Conservation (phyloP, 2,113 vertebrate genomes). For the Dicaeum eximium region DNA sequence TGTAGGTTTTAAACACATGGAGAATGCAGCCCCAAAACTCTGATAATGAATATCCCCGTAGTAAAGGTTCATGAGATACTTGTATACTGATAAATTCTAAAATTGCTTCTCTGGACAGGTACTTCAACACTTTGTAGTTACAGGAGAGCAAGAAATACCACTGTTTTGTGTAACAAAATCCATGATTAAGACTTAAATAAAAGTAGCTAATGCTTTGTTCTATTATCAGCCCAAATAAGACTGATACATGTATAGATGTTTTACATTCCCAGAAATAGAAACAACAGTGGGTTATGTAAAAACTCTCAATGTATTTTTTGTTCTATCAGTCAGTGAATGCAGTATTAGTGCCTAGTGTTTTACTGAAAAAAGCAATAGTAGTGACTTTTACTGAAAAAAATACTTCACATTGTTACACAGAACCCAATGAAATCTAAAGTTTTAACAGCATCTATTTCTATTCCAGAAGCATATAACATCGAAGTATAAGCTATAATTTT, state of each 20-base stretch:
- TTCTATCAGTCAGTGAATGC: background rate
- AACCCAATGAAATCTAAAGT: background rate
- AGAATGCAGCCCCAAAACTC: background rate
- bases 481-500: background rate
- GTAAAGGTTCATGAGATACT: background rate
- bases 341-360: background rate
- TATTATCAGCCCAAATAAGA: background rate
- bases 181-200: background rate
- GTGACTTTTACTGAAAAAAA: background rate
- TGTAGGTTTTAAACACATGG: background rate
- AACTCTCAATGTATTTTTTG: background rate
- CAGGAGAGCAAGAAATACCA: accelerated
- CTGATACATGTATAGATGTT: background rate
- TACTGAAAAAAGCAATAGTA: background rate
- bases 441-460: background rate
- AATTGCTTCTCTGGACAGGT: background rate
- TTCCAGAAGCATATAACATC: background rate
- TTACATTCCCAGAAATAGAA: background rate
- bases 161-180: background rate
- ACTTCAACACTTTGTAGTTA: background rate
- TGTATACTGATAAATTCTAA: background rate
- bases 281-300: background rate
- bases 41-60: background rate
- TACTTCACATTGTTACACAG: background rate
- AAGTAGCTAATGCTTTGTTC: background rate